A percentile compares a stretch with the other conserved stretches of the same genome.
These are phyloP conservation scores for Apis mellifera DNA, from an alignment of 1,140 invertebrate genomes.

Conservation along the genomic window Amel_HAv3.1 CM009931.2:25352001-25352500, in stretches of 20 bases:
- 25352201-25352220: slow-evolving; percentile 5
- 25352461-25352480: too few relatives aligned
- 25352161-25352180: background rate
- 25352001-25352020: slow-evolving; percentile 25
- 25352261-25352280: slow-evolving; percentile 67
- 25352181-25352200: slow-evolving; percentile 7
- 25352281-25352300: slow-evolving; percentile 63
- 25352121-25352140: background rate
- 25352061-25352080: background rate
- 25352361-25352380: slow-evolving; percentile 74
- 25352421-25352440: background rate
- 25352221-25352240: slow-evolving; percentile 45
- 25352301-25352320: slow-evolving; percentile 68
- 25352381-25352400: slow-evolving; percentile 76
- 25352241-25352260: slow-evolving; percentile 46
- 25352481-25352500: too few relatives aligned
- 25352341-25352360: slow-evolving; percentile 69
- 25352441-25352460: background rate
- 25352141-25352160: background rate
- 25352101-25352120: too few relatives aligned
- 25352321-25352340: slow-evolving; percentile 61
- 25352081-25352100: background rate
- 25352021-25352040: background rate
- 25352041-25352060: background rate
- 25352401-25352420: slow-evolving; percentile 59